Conservation (phyloP, 2,113 vertebrate species). For the Zosterops borbonicus region DNA sequence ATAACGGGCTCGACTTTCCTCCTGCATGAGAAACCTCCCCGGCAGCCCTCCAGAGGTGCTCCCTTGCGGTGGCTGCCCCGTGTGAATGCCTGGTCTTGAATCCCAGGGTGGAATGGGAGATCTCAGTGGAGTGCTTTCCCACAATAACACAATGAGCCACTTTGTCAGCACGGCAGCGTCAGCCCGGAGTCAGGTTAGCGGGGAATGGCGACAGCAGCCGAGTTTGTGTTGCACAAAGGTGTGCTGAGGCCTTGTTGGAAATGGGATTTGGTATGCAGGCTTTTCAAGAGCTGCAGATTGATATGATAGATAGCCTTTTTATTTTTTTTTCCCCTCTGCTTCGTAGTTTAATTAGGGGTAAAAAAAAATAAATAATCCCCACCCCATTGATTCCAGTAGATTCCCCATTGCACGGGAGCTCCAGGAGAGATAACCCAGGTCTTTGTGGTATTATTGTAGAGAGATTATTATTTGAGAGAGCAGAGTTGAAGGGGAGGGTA, state of each 20-base stretch:
- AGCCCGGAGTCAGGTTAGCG: constrained; percentile 59
- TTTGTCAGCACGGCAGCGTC: constrained; percentile 64
- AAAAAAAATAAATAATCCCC: neutral
- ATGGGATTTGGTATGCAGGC: neutral
- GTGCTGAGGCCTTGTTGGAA: constrained; percentile 38
- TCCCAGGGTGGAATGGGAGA: constrained; percentile 72
- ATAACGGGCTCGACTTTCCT: constrained; percentile 14
- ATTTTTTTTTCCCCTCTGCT: too few relatives aligned
- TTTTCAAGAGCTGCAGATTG: constrained; percentile 4
- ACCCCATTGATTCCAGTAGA: neutral
- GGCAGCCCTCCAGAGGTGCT: constrained; percentile 64
- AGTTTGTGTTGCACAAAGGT: constrained; percentile 48
- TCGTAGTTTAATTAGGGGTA: neutral
- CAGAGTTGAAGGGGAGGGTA: neutral
- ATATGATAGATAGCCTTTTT: neutral
- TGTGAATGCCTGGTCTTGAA: constrained; percentile 68
- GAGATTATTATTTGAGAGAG: neutral
- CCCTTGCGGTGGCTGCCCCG: constrained; percentile 11
- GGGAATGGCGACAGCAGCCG: neutral
- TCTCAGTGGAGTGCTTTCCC: constrained; percentile 71
- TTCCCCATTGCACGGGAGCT: neutral
- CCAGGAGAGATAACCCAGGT: neutral
- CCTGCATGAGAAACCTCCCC: constrained; percentile 16
- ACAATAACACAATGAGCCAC: constrained; percentile 73
- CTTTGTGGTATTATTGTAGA: constrained; percentile 7